A percentile compares a stretch with the other conserved stretches of the same genome.
These are phyloP conservation scores for Crocidura indochinensis DNA, from an alignment of 2,797 vertebrate genomes.

Conservation along the genomic window DNA sequence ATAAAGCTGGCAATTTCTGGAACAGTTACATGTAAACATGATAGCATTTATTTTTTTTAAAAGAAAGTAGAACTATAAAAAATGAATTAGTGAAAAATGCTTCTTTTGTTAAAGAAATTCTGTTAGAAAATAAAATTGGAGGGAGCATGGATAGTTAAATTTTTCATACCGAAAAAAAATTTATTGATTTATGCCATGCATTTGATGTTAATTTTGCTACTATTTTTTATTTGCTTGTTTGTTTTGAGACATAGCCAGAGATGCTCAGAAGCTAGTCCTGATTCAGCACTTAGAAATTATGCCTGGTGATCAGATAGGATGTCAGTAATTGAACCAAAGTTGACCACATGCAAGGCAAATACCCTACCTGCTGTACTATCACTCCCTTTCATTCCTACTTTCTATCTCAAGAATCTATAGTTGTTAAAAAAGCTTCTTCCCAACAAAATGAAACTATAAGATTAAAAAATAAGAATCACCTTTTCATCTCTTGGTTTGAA, in stretches of 20 bases:
- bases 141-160: not conserved
- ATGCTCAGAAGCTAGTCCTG: too few species aligned
- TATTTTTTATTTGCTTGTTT: not conserved
- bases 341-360: too few species aligned
- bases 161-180: not conserved
- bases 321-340: too few species aligned
- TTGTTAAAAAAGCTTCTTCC: not conserved
- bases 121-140: not conserved
- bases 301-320: too few species aligned
- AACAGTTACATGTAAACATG: not conserved
- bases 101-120: conserved; percentile 13
- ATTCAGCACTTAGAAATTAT: too few species aligned
- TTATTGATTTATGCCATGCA: not conserved
- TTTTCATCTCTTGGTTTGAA: conserved; percentile 97
- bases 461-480: conserved; percentile 86
- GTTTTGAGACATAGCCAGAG: too few species aligned
- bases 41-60: not conserved
- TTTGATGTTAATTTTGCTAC: not conserved
- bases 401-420: not conserved
- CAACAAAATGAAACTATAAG: not conserved
- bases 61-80: not conserved
- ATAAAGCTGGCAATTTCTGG: not conserved
- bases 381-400: not conserved
- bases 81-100: not conserved
- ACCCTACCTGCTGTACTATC: too few species aligned